Percentiles rank a stretch among this genome's conserved stretches.
Conservation (phyloP, 2,113 vertebrate species). For the Alectura lathami region DNA sequence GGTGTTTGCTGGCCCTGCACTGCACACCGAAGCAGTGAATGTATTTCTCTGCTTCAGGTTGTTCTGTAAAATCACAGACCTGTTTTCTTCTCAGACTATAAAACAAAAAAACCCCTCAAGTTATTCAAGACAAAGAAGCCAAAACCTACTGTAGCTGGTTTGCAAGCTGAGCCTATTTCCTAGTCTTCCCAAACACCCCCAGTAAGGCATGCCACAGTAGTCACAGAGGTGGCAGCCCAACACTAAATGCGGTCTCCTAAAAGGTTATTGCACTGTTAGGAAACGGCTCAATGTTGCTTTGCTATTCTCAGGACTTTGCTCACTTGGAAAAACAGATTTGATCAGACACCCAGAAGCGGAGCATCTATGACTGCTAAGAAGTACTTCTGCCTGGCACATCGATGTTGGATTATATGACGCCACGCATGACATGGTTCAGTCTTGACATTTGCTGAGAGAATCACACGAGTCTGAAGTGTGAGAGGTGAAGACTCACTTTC, state of each 20-base stretch:
- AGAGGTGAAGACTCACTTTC: background rate
- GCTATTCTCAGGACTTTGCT: background rate
- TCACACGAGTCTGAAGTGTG: background rate
- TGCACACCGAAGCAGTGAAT: background rate
- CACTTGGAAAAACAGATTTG: background rate
- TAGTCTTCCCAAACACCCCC: background rate
- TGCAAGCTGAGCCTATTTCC: background rate
- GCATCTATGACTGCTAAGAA: background rate
- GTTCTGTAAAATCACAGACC: background rate
- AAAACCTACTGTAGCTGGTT: background rate
- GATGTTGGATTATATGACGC: background rate
- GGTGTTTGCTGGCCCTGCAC: background rate
- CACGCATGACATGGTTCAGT: background rate
- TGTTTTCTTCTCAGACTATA: background rate
- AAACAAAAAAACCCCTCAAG: background rate
- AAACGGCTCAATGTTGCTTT: background rate
- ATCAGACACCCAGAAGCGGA: background rate
- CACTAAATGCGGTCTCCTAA: background rate
- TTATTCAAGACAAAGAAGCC: background rate
- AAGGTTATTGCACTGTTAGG: background rate
- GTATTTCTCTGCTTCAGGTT: background rate
- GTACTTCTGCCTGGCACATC: background rate
- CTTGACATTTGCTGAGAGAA: background rate
- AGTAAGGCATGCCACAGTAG: background rate
- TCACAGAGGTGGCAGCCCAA: background rate